Evolutionary conservation across 2,797 vertebrate genomes (phyloP).

Genomic region (Eulemur rubriventer): DNA sequence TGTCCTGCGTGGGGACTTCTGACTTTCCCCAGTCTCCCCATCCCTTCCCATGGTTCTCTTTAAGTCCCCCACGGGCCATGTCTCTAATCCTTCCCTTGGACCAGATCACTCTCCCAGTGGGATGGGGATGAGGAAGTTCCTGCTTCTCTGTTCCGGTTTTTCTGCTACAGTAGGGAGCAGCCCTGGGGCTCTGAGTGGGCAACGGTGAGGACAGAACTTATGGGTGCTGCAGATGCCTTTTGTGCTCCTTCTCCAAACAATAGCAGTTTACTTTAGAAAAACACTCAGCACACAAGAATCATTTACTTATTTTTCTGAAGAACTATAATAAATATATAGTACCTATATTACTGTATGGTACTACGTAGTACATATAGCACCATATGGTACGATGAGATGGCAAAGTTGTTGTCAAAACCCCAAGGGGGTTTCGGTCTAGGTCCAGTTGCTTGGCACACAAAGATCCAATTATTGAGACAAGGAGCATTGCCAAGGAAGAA

Average conservation of each 20-base stretch:
- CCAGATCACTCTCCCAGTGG: background rate
- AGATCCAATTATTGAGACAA: background rate
- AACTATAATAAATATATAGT: background rate
- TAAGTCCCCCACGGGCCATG: background rate
- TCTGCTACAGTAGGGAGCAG: background rate
- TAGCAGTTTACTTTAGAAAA: slow-evolving; percentile 33
- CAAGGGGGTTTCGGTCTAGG: background rate
- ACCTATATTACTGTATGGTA: no score
- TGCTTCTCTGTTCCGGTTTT: background rate
- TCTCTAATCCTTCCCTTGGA: background rate
- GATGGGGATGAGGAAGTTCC: background rate
- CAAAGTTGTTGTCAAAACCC: background rate
- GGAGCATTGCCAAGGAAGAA: background rate
- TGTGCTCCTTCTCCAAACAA: background rate
- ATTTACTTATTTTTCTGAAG: background rate
- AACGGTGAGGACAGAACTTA: background rate
- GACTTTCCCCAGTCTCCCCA: background rate
- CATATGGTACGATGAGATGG: background rate
- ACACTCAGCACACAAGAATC: background rate
- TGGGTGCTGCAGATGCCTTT: background rate
- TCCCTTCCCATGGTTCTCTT: background rate
- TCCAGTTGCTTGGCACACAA: background rate
- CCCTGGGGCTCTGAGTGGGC: background rate
- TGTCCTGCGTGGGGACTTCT: background rate
- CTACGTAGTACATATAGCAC: no score